Evolutionary conservation across 1,140 invertebrate genomes (phyloP).

Genomic region (Drosophila nebulosa): DNA sequence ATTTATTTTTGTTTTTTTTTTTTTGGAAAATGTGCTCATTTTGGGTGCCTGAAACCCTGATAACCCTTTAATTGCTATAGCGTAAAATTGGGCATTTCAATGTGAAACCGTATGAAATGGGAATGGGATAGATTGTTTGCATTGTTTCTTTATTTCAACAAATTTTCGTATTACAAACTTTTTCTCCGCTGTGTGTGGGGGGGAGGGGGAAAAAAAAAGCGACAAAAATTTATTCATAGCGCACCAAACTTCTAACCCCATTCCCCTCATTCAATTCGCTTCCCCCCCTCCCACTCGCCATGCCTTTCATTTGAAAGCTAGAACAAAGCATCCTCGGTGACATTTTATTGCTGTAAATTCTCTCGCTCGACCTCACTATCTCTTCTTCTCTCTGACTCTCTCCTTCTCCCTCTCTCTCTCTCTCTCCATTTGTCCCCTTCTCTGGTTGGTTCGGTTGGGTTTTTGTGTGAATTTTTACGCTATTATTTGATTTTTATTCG

Average conservation of each 20-base stretch:
- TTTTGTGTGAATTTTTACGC: constrained; percentile 50
- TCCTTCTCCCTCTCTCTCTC: background rate
- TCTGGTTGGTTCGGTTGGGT: background rate
- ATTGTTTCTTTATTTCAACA: background rate
- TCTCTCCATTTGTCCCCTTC: background rate
- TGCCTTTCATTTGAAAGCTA: background rate
- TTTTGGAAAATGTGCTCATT: no score
- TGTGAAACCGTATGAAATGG: background rate
- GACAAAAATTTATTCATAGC: constrained; percentile 53
- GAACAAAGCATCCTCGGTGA: constrained; percentile 37
- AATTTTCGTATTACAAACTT: constrained; percentile 1
- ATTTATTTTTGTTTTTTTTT: no score
- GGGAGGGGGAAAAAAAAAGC: constrained; percentile 24
- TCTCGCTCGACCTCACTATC: background rate
- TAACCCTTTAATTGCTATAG: no score
- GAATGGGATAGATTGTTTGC: background rate
- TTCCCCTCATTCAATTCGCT: no score
- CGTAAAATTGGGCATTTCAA: background rate
- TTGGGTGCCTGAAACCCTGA: no score
- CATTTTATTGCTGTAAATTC: constrained; percentile 39
- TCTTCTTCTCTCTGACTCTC: background rate
- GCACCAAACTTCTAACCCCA: constrained; percentile 6
- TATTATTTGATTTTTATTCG: constrained; percentile 75
- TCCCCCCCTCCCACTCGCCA: no score
- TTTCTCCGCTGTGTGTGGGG: background rate